These are phyloP conservation scores for Onychomys arenicola DNA, from an alignment of 2,797 vertebrate species.

Conservation along the genomic window DNA sequence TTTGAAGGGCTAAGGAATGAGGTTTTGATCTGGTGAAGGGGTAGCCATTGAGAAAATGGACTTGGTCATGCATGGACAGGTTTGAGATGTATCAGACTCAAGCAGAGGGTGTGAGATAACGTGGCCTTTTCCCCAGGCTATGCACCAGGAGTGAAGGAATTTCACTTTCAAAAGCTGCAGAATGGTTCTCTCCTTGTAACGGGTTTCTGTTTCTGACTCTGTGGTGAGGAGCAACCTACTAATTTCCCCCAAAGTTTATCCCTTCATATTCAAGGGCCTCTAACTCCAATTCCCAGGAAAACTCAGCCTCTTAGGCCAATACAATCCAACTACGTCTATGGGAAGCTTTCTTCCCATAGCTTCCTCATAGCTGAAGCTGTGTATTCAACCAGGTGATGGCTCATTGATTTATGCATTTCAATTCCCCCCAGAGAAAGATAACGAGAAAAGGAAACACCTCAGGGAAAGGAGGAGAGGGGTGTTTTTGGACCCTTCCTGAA, in stretches of 20 bases:
- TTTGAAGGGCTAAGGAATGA: not conserved
- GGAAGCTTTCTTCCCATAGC: constrained; percentile 29
- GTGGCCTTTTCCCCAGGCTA: not conserved
- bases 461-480: constrained; percentile 32
- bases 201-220: not conserved
- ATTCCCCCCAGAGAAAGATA: constrained; percentile 74
- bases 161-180: not conserved
- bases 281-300: not conserved
- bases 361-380: constrained; percentile 70
- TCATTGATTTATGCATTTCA: constrained; percentile 69
- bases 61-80: not conserved
- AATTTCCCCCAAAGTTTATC: not conserved
- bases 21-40: not conserved
- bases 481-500: constrained; percentile 67
- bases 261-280: not conserved
- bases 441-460: constrained; percentile 76
- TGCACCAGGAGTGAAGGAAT: not conserved
- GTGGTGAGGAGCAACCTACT: not conserved
- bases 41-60: not conserved
- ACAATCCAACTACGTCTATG: not conserved
- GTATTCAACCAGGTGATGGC: constrained; percentile 69
- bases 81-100: not conserved
- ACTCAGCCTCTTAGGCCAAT: not conserved
- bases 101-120: not conserved
- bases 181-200: not conserved